Conservation (phyloP, 37 sponge, comb jelly and placozoan species). For the Beroe forskalii region DNA sequence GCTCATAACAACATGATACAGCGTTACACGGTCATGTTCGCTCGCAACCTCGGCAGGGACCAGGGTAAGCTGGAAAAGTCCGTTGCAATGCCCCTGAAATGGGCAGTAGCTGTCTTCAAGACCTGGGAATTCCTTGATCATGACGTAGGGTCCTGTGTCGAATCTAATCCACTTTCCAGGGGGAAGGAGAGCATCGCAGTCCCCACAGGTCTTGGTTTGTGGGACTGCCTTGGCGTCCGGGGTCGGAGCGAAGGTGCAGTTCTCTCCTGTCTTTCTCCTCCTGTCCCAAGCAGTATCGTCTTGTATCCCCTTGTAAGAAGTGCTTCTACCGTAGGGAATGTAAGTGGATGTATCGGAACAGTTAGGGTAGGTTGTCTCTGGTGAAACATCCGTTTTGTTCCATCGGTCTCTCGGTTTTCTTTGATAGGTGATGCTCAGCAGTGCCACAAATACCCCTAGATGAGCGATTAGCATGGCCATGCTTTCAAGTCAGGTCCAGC, state of each 20-base stretch:
- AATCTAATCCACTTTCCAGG: not conserved
- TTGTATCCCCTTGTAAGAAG: not conserved
- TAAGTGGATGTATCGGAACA: slow-evolving; percentile 31
- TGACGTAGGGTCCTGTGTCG: not conserved
- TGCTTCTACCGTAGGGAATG: not conserved
- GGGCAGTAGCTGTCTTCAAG: not conserved
- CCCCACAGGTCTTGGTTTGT: not conserved
- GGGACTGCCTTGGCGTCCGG: too few species aligned
- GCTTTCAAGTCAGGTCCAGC: too few species aligned
- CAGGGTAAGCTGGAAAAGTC: not conserved
- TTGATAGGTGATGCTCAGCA: too few species aligned
- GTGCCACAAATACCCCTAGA: too few species aligned
- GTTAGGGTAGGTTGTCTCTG: too few species aligned
- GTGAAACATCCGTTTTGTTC: too few species aligned
- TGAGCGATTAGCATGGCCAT: too few species aligned
- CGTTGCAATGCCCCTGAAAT: not conserved
- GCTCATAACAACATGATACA: not conserved
- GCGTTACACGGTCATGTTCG: not conserved
- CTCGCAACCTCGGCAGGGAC: not conserved
- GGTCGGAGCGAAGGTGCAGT: slow-evolving; percentile 15
- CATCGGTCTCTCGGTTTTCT: too few species aligned
- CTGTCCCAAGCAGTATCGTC: not conserved
- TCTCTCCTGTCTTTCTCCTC: not conserved
- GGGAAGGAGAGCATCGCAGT: not conserved
- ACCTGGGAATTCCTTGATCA: not conserved